These are phyloP conservation scores for Pyralis farinalis DNA, from an alignment of 2,888 invertebrate species.

Conservation along the genomic window DNA sequence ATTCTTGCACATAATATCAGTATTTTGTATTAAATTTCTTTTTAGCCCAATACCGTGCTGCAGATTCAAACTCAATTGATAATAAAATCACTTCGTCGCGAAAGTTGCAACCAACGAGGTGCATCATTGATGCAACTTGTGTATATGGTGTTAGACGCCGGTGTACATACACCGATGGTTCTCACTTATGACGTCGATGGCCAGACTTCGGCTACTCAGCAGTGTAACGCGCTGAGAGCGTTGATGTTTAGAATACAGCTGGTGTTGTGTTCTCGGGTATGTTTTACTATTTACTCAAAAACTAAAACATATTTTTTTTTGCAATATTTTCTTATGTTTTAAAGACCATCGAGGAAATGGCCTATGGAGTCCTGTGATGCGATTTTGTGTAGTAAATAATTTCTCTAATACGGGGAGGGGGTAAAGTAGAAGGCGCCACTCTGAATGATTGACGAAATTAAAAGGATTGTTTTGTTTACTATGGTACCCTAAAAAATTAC, in stretches of 20 bases:
- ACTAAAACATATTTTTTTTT: too few species aligned
- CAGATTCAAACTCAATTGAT: conserved; percentile 55
- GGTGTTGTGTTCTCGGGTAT: conserved; percentile 61
- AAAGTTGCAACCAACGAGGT: conserved; percentile 50
- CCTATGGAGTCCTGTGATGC: too few species aligned
- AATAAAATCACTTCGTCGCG: conserved; percentile 49
- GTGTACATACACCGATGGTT: conserved; percentile 45
- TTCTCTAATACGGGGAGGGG: too few species aligned
- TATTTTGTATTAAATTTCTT: background rate
- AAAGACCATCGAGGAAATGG: too few species aligned
- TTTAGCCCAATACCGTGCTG: conserved; percentile 54
- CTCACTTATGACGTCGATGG: conserved; percentile 37
- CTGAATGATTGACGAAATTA: too few species aligned
- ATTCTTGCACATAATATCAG: too few species aligned
- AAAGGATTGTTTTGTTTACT: too few species aligned
- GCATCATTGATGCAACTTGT: conserved; percentile 54
- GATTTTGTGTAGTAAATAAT: too few species aligned
- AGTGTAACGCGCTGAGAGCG: conserved; percentile 53
- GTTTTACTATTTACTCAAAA: too few species aligned
- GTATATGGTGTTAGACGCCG: conserved; percentile 51
- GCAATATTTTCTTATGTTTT: too few species aligned
- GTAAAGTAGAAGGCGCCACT: too few species aligned
- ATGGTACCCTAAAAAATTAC: too few species aligned
- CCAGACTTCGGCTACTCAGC: conserved; percentile 25
- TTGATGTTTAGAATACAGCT: conserved; percentile 66